Percentiles rank a stretch among this genome's conserved stretches.
Evolutionary conservation across 2,113 vertebrate genomes (phyloP).

Genomic region (Numenius arquata): DNA sequence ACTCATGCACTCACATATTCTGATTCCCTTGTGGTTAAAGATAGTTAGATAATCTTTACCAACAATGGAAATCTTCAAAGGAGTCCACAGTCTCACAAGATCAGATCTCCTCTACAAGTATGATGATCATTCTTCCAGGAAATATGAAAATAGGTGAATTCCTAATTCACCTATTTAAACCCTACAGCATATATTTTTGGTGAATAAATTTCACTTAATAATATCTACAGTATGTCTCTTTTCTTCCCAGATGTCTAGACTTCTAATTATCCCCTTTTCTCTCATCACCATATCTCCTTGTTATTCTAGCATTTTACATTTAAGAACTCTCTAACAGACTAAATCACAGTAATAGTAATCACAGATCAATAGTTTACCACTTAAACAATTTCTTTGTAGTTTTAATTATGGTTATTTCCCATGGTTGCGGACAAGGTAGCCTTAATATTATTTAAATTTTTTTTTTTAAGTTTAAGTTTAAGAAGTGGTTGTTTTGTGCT

Average conservation of each 20-base stretch:
- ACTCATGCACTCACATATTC: fast-evolving
- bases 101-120: background rate
- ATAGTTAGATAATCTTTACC: background rate
- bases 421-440: background rate
- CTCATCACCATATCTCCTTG: background rate
- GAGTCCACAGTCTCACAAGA: background rate
- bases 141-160: background rate
- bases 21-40: background rate
- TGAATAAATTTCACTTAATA: background rate
- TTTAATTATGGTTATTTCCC: background rate
- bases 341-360: background rate
- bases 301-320: background rate
- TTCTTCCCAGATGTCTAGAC: background rate
- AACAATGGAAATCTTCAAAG: background rate
- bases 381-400: background rate
- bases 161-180: background rate
- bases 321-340: background rate
- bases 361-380: background rate
- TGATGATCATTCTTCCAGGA: background rate
- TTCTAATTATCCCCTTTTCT: background rate
- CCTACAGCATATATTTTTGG: background rate
- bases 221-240: background rate
- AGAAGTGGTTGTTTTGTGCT: background rate
- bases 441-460: too few relatives aligned
- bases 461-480: background rate